Conservation (phyloP, 2,888 invertebrate species). For the Oligia strigilis region DNA sequence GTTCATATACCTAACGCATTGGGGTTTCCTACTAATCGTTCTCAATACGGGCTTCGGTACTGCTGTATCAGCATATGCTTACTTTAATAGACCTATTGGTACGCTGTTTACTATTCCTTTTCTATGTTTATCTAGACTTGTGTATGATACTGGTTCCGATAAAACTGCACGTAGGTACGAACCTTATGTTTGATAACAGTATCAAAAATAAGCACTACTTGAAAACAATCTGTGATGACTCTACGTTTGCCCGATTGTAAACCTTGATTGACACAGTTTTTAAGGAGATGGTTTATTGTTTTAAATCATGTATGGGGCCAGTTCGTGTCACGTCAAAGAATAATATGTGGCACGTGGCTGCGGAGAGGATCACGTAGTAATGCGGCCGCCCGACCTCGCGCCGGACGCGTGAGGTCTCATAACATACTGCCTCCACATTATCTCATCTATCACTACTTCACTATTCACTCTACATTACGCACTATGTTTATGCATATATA, state of each 20-base stretch:
- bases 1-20: constrained; percentile 87
- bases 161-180: constrained; percentile 31
- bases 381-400: constrained; percentile 67
- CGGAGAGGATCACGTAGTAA: constrained; percentile 68
- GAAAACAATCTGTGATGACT: constrained; percentile 2
- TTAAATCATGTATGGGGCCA: constrained; percentile 21
- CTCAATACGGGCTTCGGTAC: constrained; percentile 77
- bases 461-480: constrained; percentile 28
- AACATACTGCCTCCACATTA: constrained; percentile 49
- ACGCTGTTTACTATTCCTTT: constrained; percentile 63
- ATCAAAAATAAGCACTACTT: constrained; percentile 38
- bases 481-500: constrained; percentile 9
- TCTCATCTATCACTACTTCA: constrained; percentile 51
- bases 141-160: constrained; percentile 28
- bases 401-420: constrained; percentile 58
- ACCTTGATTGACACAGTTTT: constrained; percentile 21
- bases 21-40: constrained; percentile 82
- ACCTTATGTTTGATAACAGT: constrained; percentile 1
- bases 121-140: constrained; percentile 38
- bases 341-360: constrained; percentile 61
- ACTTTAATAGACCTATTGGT: constrained; percentile 79
- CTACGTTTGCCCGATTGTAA: neutral
- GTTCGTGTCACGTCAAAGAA: constrained; percentile 43
- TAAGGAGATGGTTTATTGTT: constrained; percentile 33
- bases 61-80: constrained; percentile 78